A percentile compares a stretch with the other conserved stretches of the same genome.
Evolutionary conservation across 2,797 vertebrate genomes (phyloP).

Genomic region (Betta splendens): DNA sequence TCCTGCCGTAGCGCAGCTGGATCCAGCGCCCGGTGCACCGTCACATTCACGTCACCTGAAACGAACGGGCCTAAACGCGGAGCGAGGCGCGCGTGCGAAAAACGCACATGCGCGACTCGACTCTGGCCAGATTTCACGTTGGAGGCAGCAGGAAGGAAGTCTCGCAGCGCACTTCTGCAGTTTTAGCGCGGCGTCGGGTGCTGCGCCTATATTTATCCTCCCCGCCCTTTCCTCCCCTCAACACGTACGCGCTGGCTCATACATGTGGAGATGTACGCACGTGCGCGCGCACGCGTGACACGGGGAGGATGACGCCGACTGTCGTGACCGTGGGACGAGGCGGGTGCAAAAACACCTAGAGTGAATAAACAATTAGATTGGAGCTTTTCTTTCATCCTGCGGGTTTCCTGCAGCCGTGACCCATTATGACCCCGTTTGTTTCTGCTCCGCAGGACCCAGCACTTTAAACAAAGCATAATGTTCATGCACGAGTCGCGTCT

Average conservation of each 20-base stretch:
- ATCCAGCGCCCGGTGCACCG: slow-evolving; percentile 2
- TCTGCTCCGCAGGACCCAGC: slow-evolving; percentile 83
- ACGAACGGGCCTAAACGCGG: too few species aligned
- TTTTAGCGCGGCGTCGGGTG: slow-evolving; percentile 23
- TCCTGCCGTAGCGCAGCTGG: slow-evolving; percentile 6
- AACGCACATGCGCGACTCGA: slow-evolving; percentile 3
- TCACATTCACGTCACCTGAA: slow-evolving; percentile 25
- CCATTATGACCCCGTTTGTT: slow-evolving; percentile 19
- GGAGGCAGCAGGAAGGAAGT: slow-evolving; percentile 64
- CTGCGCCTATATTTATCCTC: slow-evolving; percentile 56
- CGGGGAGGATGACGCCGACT: slow-evolving; percentile 39
- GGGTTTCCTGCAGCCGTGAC: neutral
- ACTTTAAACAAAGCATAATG: slow-evolving; percentile 94
- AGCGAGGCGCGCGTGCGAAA: neutral
- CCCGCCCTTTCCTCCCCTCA: neutral
- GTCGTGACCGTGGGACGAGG: slow-evolving; percentile 39
- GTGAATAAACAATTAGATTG: too few species aligned
- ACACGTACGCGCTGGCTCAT: slow-evolving; percentile 16
- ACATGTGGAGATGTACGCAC: slow-evolving; percentile 11
- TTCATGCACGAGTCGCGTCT: slow-evolving; percentile 95
- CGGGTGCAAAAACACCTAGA: slow-evolving; percentile 14
- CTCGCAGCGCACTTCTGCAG: slow-evolving; percentile 25
- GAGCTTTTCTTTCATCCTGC: too few species aligned
- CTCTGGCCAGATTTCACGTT: slow-evolving; percentile 26
- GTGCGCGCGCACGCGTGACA: neutral